Conservation (phyloP, 2,113 vertebrate genomes). For the Psammodynastes pulverulentus region DNA sequence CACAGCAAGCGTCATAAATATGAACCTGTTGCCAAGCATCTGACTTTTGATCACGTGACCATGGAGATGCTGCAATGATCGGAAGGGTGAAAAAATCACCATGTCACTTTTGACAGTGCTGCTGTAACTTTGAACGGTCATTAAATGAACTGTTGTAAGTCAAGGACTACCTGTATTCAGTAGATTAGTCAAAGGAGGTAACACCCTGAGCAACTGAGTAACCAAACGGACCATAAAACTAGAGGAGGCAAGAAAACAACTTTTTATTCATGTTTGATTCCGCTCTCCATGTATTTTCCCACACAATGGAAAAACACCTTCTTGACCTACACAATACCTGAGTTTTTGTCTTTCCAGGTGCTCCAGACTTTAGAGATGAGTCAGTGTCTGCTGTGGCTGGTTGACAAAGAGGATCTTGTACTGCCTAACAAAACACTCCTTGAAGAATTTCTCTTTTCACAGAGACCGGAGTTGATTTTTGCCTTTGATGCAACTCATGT, state of each 20-base stretch:
- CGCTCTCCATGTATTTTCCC: not conserved
- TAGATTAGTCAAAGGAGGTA: not conserved
- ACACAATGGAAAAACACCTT: not conserved
- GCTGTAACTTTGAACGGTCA: not conserved
- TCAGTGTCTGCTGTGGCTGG: conserved; percentile 7
- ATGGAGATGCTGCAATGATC: not conserved
- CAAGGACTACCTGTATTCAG: not conserved
- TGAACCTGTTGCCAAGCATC: not conserved
- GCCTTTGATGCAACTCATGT: not conserved
- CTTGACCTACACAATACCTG: not conserved
- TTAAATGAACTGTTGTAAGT: not conserved
- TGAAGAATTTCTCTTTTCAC: not conserved
- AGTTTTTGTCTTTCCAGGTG: not conserved
- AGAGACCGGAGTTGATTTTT: not conserved
- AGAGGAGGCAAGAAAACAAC: not conserved
- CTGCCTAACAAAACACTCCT: not conserved
- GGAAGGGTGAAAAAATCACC: not conserved
- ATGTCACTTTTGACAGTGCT: not conserved
- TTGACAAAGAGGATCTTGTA: conserved; percentile 5
- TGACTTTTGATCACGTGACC: not conserved
- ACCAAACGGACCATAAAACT: not conserved
- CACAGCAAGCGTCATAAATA: not conserved
- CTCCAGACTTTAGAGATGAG: not conserved
- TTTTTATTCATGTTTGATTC: not conserved
- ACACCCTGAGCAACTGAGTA: not conserved